These are phyloP conservation scores for Hydriomena furcata DNA, from an alignment of 2,888 invertebrate species.

Conservation along the genomic window DNA sequence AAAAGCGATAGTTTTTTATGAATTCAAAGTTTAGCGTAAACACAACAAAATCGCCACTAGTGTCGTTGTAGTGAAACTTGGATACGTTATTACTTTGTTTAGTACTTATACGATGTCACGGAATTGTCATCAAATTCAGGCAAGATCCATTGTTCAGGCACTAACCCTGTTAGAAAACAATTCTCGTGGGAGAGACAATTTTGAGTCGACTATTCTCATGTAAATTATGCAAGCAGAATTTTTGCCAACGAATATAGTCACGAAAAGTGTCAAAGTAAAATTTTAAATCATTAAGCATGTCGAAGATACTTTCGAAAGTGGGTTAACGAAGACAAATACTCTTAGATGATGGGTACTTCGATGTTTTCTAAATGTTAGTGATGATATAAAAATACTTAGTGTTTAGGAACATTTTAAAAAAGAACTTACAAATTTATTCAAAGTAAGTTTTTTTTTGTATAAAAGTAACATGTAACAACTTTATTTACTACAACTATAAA, in stretches of 20 bases:
- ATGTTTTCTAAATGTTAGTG: constrained; percentile 39
- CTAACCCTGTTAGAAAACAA: constrained; percentile 26
- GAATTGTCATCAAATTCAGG: constrained; percentile 38
- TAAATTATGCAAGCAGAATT: constrained; percentile 52
- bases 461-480: too few relatives aligned
- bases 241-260: constrained; percentile 55
- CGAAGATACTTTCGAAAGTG: constrained; percentile 49
- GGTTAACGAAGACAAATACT: constrained; percentile 61
- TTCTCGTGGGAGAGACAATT: constrained; percentile 38
- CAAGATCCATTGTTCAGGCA: constrained; percentile 35
- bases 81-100: not conserved
- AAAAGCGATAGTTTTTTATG: too few relatives aligned
- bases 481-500: too few relatives aligned
- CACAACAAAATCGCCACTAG: too few relatives aligned
- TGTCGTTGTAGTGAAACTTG: not conserved
- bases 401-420: too few relatives aligned
- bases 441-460: too few relatives aligned
- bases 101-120: constrained; percentile 28
- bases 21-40: too few relatives aligned
- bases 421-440: too few relatives aligned
- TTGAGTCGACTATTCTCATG: constrained; percentile 27
- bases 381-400: constrained; percentile 10
- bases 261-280: constrained; percentile 51
- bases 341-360: constrained; percentile 44
- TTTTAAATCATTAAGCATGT: constrained; percentile 55